Evolutionary conservation across 2,797 vertebrate species (phyloP).

Genomic region (Coccyzus lansbergi): DNA sequence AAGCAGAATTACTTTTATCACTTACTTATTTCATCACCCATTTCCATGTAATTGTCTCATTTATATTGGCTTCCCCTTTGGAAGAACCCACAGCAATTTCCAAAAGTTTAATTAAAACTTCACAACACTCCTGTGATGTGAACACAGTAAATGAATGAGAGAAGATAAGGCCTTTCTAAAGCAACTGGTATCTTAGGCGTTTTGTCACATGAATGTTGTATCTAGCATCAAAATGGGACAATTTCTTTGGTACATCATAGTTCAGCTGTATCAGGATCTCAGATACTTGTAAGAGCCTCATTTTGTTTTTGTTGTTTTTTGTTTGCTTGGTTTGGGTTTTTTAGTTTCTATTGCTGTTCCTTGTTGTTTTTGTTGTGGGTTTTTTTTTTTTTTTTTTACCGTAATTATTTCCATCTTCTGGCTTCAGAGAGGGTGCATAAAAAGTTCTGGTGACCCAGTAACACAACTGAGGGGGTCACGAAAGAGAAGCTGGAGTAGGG

Average conservation of each 20-base stretch:
- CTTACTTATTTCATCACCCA: conserved; percentile 28
- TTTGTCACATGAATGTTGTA: not conserved
- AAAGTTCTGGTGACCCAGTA: not conserved
- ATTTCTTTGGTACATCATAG: not conserved
- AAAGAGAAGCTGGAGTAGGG: not conserved
- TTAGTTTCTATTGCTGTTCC: no score
- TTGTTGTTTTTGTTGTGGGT: not conserved
- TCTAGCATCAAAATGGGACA: not conserved
- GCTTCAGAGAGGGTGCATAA: not conserved
- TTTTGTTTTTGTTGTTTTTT: not conserved
- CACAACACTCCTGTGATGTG: not conserved
- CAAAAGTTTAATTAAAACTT: conserved; percentile 51
- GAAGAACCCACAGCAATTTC: conserved; percentile 25
- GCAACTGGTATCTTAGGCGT: not conserved
- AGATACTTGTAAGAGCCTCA: not conserved
- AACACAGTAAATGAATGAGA: not conserved
- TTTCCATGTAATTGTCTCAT: conserved; percentile 42
- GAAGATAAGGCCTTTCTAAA: conserved; percentile 15
- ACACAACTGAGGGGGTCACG: not conserved
- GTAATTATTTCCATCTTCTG: not conserved
- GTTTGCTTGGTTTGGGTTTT: not conserved
- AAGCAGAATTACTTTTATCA: conserved; percentile 28
- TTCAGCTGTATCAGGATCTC: not conserved
- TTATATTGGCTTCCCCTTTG: conserved; percentile 38
- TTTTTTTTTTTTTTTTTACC: not conserved